Evolutionary conservation across 2,797 vertebrate genomes (phyloP).

Genomic region (Phaenicophaeus curvirostris): DNA sequence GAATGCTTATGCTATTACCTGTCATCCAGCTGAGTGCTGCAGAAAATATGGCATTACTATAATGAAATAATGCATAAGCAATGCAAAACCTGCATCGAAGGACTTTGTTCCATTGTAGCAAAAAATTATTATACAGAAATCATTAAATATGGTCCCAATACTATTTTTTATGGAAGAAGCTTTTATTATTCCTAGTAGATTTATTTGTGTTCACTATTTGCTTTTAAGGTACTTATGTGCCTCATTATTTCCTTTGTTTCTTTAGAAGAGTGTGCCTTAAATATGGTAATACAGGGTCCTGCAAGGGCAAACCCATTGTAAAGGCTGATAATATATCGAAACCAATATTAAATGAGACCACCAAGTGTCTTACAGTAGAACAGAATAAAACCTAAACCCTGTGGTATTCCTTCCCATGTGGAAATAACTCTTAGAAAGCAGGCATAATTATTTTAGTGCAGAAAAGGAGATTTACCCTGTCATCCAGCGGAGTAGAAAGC

Average conservation of each 20-base stretch:
- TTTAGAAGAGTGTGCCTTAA: not conserved
- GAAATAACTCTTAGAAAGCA: slow-evolving; percentile 66
- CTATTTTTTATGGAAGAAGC: not conserved
- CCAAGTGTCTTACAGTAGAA: not conserved
- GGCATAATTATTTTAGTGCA: not conserved
- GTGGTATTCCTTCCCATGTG: not conserved
- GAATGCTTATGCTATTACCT: slow-evolving; percentile 10
- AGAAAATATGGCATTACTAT: slow-evolving; percentile 26
- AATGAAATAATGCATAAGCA: slow-evolving; percentile 25
- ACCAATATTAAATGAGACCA: not conserved
- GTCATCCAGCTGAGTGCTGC: not conserved
- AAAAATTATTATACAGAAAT: slow-evolving; percentile 11
- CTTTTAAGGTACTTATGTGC: slow-evolving; percentile 16
- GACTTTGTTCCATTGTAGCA: not conserved
- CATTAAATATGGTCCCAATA: not conserved
- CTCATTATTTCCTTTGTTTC: slow-evolving; percentile 40
- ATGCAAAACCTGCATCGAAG: not conserved
- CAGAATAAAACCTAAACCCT: not conserved
- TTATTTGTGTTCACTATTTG: slow-evolving; percentile 26
- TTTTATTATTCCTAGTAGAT: slow-evolving; percentile 44
- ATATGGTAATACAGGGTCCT: not conserved
- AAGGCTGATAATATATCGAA: not conserved
- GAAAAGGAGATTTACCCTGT: slow-evolving; percentile 36
- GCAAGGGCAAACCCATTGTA: not conserved
- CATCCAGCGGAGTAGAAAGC: not conserved